Percentiles rank a stretch among this genome's conserved stretches.
Conservation (phyloP, 2,113 vertebrate genomes). For the Neolamprologus devosi region DNA sequence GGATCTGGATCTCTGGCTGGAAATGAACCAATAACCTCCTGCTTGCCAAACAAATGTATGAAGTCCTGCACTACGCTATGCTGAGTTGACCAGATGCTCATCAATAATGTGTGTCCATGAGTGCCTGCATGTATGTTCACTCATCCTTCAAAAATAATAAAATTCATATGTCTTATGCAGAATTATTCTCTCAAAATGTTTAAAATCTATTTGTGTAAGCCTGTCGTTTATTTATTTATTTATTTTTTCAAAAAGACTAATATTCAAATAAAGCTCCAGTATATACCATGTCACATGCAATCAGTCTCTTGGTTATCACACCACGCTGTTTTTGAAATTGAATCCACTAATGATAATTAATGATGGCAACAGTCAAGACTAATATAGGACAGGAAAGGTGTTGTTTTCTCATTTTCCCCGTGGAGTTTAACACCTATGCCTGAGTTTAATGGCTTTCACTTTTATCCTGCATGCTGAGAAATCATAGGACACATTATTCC, state of each 20-base stretch:
- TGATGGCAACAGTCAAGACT: neutral
- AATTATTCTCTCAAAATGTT: neutral
- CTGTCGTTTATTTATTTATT: neutral
- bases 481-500: neutral
- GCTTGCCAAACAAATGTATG: neutral
- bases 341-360: neutral
- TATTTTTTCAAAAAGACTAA: neutral
- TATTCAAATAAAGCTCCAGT: neutral
- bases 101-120: neutral
- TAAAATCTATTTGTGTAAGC: neutral
- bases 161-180: neutral
- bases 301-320: neutral
- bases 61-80: neutral
- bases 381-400: neutral
- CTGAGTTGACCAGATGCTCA: neutral
- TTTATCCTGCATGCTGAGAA: neutral
- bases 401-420: neutral
- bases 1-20: neutral
- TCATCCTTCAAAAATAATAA: neutral
- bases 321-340: neutral
- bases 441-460: neutral
- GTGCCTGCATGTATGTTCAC: neutral
- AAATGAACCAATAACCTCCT: neutral
- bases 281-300: neutral
- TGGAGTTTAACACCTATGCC: neutral